Evolutionary conservation across 2,888 invertebrate genomes (phyloP), one percentile per base, ranked within the genome.

Genomic region (Brachycybe producta): DNA sequence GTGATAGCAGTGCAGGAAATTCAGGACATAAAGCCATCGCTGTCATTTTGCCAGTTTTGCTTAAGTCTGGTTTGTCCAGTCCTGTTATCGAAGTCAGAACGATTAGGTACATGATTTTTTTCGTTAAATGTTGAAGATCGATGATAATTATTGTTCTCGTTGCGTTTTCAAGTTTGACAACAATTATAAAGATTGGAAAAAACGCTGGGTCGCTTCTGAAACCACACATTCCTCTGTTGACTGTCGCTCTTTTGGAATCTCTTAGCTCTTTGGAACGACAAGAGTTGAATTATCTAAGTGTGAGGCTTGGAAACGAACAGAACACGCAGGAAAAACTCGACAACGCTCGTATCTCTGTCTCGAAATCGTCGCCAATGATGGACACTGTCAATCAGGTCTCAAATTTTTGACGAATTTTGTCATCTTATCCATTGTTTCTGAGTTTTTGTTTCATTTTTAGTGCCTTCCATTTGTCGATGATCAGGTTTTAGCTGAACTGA

Each of bases 351-450:
- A 84, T 87, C 5, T 80, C 78, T 49, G 80, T 82, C 1, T 85
- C 87, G 0, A 80, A 82, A 60, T 80, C 80, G 1, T 86, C 91
- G 64, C 84, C 87, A 53, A 86, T 90, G 53, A 86, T 85, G 56
- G 87, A 90, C 61, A 85, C 87, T 2, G 80, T 88, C 32, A 78
- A 82, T 38, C 82, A 84, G 70, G 84, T 82, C 17, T 27, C 5
- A 63, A 58, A 59, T 56, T 41, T 46, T 49, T 26, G 41, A 13
- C 17, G 24, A 5, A 51, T 47, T 44, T 27, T 39, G 28, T 40
- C 28, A 3, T 39, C 11, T 8, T 5, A 36, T 19, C 38, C 8
- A 21, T 3, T 42, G 23, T n/a, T 41, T 13, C 34, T 5, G 8
- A 19, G 21, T 21, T 4, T 27, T 28, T 28, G 19, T 15, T 4